Conservation (phyloP, 92 coral and sea anemone genomes). For the Zoanthus sansibaricus region DNA sequence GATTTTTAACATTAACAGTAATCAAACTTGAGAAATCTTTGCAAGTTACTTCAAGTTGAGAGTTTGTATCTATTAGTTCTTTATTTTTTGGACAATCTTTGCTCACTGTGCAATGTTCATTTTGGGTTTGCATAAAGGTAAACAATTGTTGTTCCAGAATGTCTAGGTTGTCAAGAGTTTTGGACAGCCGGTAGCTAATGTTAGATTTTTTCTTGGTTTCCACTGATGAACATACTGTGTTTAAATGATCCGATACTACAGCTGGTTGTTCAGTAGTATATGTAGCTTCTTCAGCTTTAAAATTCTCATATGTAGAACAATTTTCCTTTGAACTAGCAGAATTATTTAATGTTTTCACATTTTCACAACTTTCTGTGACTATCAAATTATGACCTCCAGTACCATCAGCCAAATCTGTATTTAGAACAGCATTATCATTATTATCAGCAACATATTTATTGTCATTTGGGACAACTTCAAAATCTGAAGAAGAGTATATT, state of each 20-base stretch:
- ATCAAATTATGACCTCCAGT: not conserved
- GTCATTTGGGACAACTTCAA: not conserved
- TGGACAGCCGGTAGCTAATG: slow-evolving; percentile 63
- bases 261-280: not conserved
- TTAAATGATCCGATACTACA: not conserved
- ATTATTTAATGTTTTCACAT: not conserved
- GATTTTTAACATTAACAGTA: not conserved
- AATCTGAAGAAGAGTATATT: not conserved
- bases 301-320: not conserved
- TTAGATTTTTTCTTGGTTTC: not conserved
- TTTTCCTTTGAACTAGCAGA: not conserved
- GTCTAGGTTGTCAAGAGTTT: slow-evolving; percentile 74
- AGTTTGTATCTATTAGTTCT: not conserved
- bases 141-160: slow-evolving; percentile 73
- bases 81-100: not conserved
- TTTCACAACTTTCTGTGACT: not conserved
- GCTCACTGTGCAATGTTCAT: slow-evolving; percentile 17
- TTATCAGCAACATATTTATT: not conserved
- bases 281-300: not conserved
- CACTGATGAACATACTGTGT: not conserved
- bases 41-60: not conserved
- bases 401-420: not conserved
- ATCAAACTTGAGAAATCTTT: not conserved
- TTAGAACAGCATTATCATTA: not conserved
- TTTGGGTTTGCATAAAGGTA: slow-evolving; percentile 53